Percentiles rank a stretch among this genome's conserved stretches.
phyloP scores from a whole-genome alignment of 2,113 vertebrate genomes.

The Chaetops frenatus region DNA sequence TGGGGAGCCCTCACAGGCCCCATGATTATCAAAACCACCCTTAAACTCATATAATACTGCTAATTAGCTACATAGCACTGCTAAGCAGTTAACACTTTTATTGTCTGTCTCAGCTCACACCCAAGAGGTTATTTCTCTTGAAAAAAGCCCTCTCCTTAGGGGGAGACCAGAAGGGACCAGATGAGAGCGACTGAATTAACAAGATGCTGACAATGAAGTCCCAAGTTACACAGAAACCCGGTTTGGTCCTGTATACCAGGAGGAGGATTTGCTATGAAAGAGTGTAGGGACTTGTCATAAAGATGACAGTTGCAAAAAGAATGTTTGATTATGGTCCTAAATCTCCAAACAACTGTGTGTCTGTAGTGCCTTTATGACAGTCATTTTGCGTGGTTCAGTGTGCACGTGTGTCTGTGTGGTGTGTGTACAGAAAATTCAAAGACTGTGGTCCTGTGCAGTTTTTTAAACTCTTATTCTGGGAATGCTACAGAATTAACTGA shows the following conservation, averaged over 20 bases:
- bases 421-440: neutral
- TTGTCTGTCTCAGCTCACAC: conserved; percentile 14
- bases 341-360: neutral
- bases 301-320: neutral
- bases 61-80: conserved; percentile 23
- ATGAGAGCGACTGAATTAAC: neutral
- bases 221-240: neutral
- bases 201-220: neutral
- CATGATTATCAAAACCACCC: neutral
- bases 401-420: neutral
- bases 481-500: neutral
- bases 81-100: conserved; percentile 31
- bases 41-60: conserved; percentile 4
- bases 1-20: neutral
- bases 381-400: neutral
- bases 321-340: neutral
- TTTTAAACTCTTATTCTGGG: neutral
- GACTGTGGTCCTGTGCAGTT: neutral
- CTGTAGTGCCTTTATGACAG: neutral
- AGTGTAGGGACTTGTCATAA: neutral
- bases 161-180: neutral
- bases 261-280: neutral
- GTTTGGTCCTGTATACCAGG: neutral
- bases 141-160: neutral
- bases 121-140: neutral